These are phyloP conservation scores for Tiaroga cobitis DNA, from an alignment of 2,797 vertebrate species.

Conservation along the genomic window DNA sequence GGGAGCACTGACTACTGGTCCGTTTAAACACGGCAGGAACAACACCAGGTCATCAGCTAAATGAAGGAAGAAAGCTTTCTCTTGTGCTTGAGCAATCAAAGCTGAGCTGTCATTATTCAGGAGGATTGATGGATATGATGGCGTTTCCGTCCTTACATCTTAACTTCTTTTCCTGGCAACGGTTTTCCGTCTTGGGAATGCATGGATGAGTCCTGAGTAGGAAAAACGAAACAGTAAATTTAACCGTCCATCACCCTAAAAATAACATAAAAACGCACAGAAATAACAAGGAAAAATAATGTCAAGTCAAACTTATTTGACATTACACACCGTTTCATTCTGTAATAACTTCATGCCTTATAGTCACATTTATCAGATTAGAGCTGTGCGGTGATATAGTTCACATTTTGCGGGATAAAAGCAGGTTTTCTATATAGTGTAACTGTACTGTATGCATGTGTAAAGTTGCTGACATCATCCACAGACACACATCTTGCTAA, in stretches of 20 bases:
- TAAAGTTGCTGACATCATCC: not conserved
- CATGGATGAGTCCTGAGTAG: constrained; percentile 64
- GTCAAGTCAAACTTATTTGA: not conserved
- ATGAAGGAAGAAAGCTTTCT: too few relatives aligned
- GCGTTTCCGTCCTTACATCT: constrained; percentile 54
- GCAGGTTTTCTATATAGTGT: not conserved
- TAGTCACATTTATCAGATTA: not conserved
- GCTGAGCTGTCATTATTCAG: not conserved
- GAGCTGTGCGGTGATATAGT: not conserved
- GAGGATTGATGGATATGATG: not conserved
- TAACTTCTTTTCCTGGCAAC: constrained; percentile 60
- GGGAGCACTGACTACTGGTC: not conserved
- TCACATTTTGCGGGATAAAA: not conserved
- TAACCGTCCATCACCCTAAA: not conserved
- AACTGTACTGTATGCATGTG: not conserved
- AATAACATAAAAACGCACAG: not conserved
- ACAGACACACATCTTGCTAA: not conserved
- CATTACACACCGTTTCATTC: not conserved
- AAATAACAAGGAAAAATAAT: not conserved
- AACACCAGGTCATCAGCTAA: not conserved
- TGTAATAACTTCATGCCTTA: not conserved
- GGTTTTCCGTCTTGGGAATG: constrained; percentile 56
- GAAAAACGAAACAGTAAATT: not conserved
- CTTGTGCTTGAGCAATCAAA: too few relatives aligned
- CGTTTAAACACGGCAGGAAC: not conserved